Base-by-base conservation (phyloP, 1,140 invertebrate genomes). In the Lepidurus apus region DNA sequence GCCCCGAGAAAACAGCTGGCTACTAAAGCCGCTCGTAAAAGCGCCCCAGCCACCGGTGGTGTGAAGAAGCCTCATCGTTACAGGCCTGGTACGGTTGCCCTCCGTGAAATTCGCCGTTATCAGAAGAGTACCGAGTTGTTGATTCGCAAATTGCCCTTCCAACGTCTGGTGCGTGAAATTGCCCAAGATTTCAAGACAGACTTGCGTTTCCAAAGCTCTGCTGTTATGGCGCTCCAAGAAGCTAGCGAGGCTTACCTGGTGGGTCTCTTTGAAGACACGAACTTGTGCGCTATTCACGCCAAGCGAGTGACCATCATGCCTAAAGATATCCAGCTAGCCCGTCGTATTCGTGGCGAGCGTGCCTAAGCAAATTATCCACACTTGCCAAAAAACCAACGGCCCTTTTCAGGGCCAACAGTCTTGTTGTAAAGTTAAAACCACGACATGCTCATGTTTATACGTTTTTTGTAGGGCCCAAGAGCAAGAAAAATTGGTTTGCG, bases 61-160 rank as follows among this genome's bases (percentile, higher is more conserved):
- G 92, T 95, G 0, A 94, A 94, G 85, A 94, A 94, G 83, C 92
- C 87, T n/a, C n/a, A n/a, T n/a, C n/a, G n/a, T n/a, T n/a, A n/a
- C n/a, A n/a, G n/a, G n/a, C n/a, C n/a, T n/a, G 93, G 93, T 84
- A 94, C 93, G 11, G 93, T 95, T 47, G 93, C 93, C 81, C 88
- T 95, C 74, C 88, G 93, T 85, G 93, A 95, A 88, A 95, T 95
- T 83, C 88, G 87, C 83, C 86, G 86, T 83, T 89, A 88, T 82
- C 88, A 88, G 82, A 88, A 89, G 81, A 87, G 91, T 3, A 95
- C 93, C 47, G 93, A 95, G 82, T 88, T 92, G 84, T 83, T 95
- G 26, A 88, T 89, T 81, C 85, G 87, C 76, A 89, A 88, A 81
- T 79, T 85, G 88, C 89, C 93, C 0, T 95, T 95, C 87, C 93